Conservation (phyloP, 2,113 vertebrate species). For the Melanerpes aurifrons region DNA sequence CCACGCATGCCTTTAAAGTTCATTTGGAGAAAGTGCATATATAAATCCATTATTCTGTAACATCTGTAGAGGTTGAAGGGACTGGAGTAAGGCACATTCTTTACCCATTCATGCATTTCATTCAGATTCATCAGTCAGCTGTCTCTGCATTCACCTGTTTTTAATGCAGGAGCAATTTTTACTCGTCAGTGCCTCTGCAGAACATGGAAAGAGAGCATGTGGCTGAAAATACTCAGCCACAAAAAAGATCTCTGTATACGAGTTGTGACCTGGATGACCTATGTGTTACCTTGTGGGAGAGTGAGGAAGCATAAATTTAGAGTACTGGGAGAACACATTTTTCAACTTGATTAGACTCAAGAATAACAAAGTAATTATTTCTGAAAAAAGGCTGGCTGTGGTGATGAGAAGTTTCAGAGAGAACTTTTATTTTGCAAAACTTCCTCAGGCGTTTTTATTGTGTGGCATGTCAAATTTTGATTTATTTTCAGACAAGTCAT, state of each 20-base stretch:
- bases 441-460: background rate
- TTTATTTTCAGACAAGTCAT: background rate
- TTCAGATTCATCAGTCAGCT: background rate
- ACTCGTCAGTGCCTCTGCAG: background rate
- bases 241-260: background rate
- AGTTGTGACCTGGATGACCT: background rate
- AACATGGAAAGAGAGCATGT: background rate
- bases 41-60: background rate
- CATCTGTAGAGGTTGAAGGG: background rate
- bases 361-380: background rate
- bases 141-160: background rate
- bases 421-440: background rate
- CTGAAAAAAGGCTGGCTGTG: background rate
- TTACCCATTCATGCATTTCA: background rate
- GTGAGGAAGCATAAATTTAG: background rate
- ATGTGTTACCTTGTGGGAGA: background rate
- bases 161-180: constrained; percentile 4
- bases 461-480: accelerated
- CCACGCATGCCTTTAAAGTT: background rate
- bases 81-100: background rate
- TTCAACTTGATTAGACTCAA: constrained; percentile 9
- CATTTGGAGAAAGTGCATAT: background rate
- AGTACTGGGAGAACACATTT: background rate
- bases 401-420: background rate
- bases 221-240: background rate